Base-by-base conservation (phyloP, 92 coral and sea anemone genomes). In the Diadumene lineata region DNA sequence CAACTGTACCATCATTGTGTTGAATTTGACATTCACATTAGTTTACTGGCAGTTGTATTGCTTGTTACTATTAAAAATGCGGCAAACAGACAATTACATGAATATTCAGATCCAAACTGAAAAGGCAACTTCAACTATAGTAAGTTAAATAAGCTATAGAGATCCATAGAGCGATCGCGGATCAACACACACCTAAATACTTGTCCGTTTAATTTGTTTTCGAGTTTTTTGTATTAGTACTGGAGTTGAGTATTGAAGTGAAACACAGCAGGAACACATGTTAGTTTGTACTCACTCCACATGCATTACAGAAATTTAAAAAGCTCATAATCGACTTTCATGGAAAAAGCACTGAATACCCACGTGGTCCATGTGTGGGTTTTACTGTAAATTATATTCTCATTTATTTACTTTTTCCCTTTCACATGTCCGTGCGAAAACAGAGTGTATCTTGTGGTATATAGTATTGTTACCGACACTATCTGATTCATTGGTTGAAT, bases 211-310 rank as follows among this genome's bases (percentile, higher is more conserved):
- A 38, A 38, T 38, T 38, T 38, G 48, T 38, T 38, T 38, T 58
- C 22, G 6, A 9, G 19, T 15, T 53, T 9, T 58, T 58, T 10
- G 22, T 18, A 7, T 22, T 7, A 62, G 43, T 62, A 62, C 31
- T 28, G 68, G 31, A 16, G 58, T 26, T n/a, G n/a, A 62, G 43
- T 62, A 62, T 62, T 28, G 68, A 62, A 16, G 58, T 26, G 26
- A 18, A 60, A 32, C 65, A 2, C 65, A 60, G 65, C 65, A 26
- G 2, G 65, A 60, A 22, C 32, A 27, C 65, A 60, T 60, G 65
- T 60, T 32, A 21, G 26, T 22, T 60, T 60, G 11, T 60, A 23
- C 31, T 60, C 65, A 60, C 65, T 60, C 65, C 65, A 60, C 32
- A 27, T 60, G 65, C 23, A 60, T 27, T n/a, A 21, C 32, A 7